Conservation (phyloP, 53 echinoderm and acorn worm species). For the Holothuria leucospilota region DNA sequence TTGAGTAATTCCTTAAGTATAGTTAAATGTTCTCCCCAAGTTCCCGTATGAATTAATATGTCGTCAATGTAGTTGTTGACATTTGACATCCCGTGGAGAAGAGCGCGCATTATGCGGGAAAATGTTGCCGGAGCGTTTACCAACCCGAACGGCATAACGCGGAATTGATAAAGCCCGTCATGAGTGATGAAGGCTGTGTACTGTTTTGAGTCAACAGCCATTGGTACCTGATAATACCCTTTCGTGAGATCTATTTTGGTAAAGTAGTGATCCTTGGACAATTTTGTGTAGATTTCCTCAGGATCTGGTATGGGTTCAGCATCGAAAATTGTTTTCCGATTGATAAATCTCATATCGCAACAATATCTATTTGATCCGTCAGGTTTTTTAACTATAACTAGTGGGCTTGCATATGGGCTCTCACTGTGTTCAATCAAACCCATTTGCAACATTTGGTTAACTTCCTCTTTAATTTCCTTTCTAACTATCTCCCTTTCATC, state of each 20-base stretch:
- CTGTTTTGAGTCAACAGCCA: not conserved
- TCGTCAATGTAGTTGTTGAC: slow-evolving; percentile 62
- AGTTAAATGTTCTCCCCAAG: slow-evolving; percentile 34
- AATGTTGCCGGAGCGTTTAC: slow-evolving; percentile 50
- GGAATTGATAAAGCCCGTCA: slow-evolving; percentile 16
- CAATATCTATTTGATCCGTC: no score
- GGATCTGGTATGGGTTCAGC: no score
- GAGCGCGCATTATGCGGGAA: slow-evolving; percentile 43
- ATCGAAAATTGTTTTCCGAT: no score
- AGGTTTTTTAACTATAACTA: no score
- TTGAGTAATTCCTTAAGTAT: not conserved
- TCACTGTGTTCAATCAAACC: no score
- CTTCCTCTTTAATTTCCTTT: no score
- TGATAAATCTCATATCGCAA: no score
- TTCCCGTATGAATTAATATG: not conserved
- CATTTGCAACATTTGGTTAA: no score
- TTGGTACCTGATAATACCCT: not conserved
- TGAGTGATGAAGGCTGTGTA: not conserved
- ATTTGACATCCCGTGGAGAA: slow-evolving; percentile 30
- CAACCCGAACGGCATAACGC: slow-evolving; percentile 51
- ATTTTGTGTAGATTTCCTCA: no score
- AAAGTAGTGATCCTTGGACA: no score
- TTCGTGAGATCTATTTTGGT: no score
- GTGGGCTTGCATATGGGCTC: no score
- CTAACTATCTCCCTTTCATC: slow-evolving; percentile 11